Conservation (phyloP, 2,797 vertebrate species). For the Pogoniulus pusillus region DNA sequence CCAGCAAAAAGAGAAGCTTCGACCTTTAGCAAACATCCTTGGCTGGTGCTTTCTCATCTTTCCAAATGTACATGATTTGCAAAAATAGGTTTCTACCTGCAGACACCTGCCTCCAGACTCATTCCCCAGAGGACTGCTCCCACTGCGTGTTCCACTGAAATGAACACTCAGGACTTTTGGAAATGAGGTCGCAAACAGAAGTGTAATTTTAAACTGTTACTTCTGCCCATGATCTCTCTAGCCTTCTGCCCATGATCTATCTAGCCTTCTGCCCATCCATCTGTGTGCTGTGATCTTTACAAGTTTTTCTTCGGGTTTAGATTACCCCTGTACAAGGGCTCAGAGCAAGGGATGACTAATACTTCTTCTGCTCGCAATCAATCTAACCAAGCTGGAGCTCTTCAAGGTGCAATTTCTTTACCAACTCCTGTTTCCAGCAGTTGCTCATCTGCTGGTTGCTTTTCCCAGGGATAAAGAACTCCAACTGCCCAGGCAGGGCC, state of each 20-base stretch:
- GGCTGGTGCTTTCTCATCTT: slow-evolving; percentile 21
- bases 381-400: neutral
- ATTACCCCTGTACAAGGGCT: neutral
- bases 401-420: neutral
- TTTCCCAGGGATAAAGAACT: neutral
- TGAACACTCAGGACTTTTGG: neutral
- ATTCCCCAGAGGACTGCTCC: neutral
- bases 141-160: neutral
- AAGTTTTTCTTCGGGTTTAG: neutral
- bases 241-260: neutral
- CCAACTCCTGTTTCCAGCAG: neutral
- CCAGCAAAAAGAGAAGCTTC: slow-evolving; percentile 18
- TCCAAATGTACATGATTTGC: slow-evolving; percentile 36
- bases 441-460: neutral
- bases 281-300: neutral
- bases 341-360: neutral
- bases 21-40: slow-evolving; percentile 45
- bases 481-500: neutral
- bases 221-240: slow-evolving; percentile 7
- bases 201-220: neutral
- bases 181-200: slow-evolving; percentile 29
- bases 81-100: slow-evolving; percentile 19
- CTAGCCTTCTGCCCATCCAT: neutral
- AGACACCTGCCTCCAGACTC: neutral
- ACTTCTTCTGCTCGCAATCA: neutral